Base-by-base conservation (phyloP, 1,140 invertebrate genomes). In the Parapsyche elsis region DNA sequence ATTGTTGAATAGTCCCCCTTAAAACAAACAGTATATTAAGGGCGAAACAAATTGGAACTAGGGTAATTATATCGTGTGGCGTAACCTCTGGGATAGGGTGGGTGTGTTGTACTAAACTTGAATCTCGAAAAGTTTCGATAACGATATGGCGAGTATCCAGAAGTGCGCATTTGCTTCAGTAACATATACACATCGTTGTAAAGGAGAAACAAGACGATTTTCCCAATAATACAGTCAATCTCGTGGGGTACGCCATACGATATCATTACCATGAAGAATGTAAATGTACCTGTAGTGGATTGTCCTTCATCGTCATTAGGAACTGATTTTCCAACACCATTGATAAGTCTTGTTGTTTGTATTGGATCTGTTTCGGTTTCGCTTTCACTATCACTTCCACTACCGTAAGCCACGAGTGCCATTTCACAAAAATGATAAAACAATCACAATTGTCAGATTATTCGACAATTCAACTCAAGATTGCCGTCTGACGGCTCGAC, bases 401-500 rank as follows among this genome's bases (percentile, higher is more conserved):
- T 88, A 71, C 87, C 88, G 38, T 89, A 89, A 38, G 87, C 86
- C 59, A 89, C 88, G 80, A 89, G 85, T 71, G 88, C 86, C 88
- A 88, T 88, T 46, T 12, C 23, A n/a, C n/a, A n/a, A n/a, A n/a
- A n/a, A n/a, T n/a, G n/a, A n/a, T n/a, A n/a, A n/a, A n/a, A n/a
- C n/a, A n/a, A n/a, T n/a, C n/a, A n/a, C n/a, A n/a, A n/a, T n/a
- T n/a, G n/a, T n/a, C n/a, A n/a, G n/a, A n/a, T n/a, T n/a, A n/a
- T n/a, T n/a, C n/a, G n/a, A n/a, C n/a, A n/a, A n/a, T n/a, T n/a
- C n/a, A n/a, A n/a, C n/a, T n/a, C n/a, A n/a, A n/a, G n/a, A n/a
- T n/a, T n/a, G n/a, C n/a, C n/a, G n/a, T n/a, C n/a, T n/a, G n/a
- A n/a, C n/a, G n/a, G n/a, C n/a, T n/a, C n/a, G n/a, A n/a, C n/a